These are phyloP conservation scores for Lasius fuliginosus DNA, from an alignment of 2,888 invertebrate species.

Conservation along the genomic window DNA sequence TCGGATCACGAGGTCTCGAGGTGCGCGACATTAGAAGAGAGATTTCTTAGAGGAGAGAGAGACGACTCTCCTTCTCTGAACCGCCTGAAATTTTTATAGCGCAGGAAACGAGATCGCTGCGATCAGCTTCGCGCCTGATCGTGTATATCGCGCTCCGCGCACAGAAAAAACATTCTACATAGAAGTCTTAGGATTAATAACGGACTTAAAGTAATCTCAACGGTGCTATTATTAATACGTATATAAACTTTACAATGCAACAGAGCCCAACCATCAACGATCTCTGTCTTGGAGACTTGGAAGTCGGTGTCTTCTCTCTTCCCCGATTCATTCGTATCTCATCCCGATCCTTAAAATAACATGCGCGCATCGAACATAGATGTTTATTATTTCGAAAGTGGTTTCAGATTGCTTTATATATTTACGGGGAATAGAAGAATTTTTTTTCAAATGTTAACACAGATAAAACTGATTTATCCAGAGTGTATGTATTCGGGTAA, in stretches of 20 bases:
- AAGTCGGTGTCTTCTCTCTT: constrained; percentile 36
- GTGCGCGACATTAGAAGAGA: constrained; percentile 77
- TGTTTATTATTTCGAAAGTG: constrained; percentile 44
- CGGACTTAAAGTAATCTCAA: constrained; percentile 83
- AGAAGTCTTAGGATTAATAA: constrained; percentile 79
- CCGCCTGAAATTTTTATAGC: constrained; percentile 67
- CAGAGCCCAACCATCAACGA: constrained; percentile 78
- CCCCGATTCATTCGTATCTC: constrained; percentile 42
- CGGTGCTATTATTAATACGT: constrained; percentile 77
- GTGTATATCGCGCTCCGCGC: constrained; percentile 50
- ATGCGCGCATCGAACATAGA: constrained; percentile 65
- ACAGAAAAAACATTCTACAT: constrained; percentile 69
- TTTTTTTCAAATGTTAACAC: neutral
- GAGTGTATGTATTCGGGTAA: neutral
- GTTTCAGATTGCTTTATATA: constrained; percentile 10
- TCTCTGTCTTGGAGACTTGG: constrained; percentile 51
- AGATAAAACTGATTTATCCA: neutral
- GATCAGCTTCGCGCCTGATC: constrained; percentile 37
- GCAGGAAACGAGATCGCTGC: constrained; percentile 49
- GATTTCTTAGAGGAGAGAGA: constrained; percentile 46
- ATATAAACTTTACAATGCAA: constrained; percentile 84
- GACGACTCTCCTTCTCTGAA: constrained; percentile 20
- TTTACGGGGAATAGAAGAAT: neutral
- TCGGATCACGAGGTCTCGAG: constrained; percentile 40
- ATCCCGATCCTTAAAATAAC: constrained; percentile 64